A percentile compares a stretch with the other conserved stretches of the same genome.
These are phyloP conservation scores for Hetaerina titia DNA, from an alignment of 2,888 invertebrate species.

Conservation along the genomic window DNA sequence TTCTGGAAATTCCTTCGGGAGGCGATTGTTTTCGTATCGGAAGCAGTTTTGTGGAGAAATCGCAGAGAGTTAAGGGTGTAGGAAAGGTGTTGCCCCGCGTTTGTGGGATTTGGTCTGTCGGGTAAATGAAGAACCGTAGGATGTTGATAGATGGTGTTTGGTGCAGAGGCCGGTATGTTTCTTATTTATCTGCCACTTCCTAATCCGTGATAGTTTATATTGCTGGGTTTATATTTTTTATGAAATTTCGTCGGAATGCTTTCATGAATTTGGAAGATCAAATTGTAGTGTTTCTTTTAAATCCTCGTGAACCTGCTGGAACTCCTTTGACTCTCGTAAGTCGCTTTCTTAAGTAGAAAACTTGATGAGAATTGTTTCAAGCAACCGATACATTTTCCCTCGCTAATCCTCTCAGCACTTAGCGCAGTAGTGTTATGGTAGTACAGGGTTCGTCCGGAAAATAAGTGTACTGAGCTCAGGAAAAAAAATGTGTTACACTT, in stretches of 20 bases:
- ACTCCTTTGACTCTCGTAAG: not conserved
- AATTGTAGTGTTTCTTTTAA: not conserved
- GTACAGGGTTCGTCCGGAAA: too few species aligned
- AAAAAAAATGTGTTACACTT: too few species aligned
- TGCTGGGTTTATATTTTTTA: not conserved
- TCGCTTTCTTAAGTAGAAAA: too few species aligned
- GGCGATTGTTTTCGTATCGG: conserved; percentile 61
- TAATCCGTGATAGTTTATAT: not conserved
- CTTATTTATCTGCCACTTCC: not conserved
- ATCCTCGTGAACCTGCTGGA: not conserved
- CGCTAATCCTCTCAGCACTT: too few species aligned
- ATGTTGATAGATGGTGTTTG: not conserved
- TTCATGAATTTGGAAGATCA: not conserved
- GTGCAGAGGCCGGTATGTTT: not conserved
- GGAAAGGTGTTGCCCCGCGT: not conserved
- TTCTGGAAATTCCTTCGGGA: conserved; percentile 53
- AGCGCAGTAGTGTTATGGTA: too few species aligned
- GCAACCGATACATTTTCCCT: too few species aligned
- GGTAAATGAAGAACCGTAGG: conserved; percentile 2
- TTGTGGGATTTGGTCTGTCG: not conserved
- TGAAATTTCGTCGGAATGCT: not conserved
- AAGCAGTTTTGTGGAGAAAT: conserved; percentile 54
- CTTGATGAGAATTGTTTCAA: too few species aligned
- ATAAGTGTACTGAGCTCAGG: too few species aligned
- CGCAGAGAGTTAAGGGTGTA: not conserved